Evolutionary conservation across 1,140 invertebrate genomes (phyloP), one percentile per base, ranked within the genome.

Genomic region (Alviniconcha marisindica): DNA sequence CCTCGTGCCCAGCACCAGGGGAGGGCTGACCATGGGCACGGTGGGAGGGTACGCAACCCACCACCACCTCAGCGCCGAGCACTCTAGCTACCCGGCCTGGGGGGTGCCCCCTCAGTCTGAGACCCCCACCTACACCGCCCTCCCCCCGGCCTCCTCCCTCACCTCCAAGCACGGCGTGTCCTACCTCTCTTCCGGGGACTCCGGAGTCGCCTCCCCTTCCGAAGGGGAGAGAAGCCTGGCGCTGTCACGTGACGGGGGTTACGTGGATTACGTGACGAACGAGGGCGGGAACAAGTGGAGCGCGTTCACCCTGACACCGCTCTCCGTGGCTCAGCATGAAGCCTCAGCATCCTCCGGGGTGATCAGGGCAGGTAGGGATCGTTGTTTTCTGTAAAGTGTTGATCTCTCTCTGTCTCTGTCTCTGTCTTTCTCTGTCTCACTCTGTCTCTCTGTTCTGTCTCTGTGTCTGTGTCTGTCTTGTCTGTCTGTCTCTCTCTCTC

Each of bases 141-240:
- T 80, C 38, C 78, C 78, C 40, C 78, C 78, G 12, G 77, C 77
- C 33, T 79, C 77, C 77, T 56, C 77, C 21, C 77, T 79, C 54
- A 79, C 77, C 10, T 54, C 77, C 28, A 79, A 79, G 56, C 77
- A 79, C 44, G 38, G 42, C 44, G 76, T 36, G n/a, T 54, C 76
- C 76, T 79, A 79, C 77, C 54, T 79, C 31, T 28, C 77, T 10
- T 42, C 51, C 28, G 77, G 77, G 7, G 77, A 63, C 12, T 18
- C 48, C 56, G 51, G 51, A n/a, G 10, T 42, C 24, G 56, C n/a
- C 56, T 28, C 56, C 31, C 21, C 56, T 44, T 14, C 51, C 31
- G 33, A n/a, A 60, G 38, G 78, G 78, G 60, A 60, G 36, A 66
- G 40, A 28, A 63, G 51, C 56, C 56, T 80, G 38, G 33, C 60